phyloP scores from a whole-genome alignment of 2,888 invertebrate genomes.

The Amblyjoppa fuscipennis region DNA sequence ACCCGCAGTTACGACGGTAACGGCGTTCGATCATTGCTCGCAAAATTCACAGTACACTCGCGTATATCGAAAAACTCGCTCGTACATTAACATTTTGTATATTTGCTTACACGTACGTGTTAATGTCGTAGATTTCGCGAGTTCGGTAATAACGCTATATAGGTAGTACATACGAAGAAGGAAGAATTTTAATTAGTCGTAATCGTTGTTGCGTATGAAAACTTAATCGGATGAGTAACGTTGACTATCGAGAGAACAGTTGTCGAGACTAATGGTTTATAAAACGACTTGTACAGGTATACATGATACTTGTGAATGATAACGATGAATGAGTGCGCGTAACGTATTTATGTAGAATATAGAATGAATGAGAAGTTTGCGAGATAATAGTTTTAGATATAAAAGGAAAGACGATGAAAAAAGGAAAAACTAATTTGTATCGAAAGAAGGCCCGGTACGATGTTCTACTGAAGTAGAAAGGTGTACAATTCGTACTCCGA shows the following conservation, averaged over 20 bases:
- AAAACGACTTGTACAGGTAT: constrained; percentile 39
- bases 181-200: constrained; percentile 23
- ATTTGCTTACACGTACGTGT: constrained; percentile 39
- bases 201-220: constrained; percentile 36
- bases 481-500: background rate
- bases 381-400: constrained; percentile 19
- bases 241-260: background rate
- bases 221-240: background rate
- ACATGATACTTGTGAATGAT: background rate
- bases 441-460: constrained; percentile 12
- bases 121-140: constrained; percentile 37
- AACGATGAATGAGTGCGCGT: constrained; percentile 3
- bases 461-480: constrained; percentile 3
- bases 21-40: background rate
- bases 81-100: constrained; percentile 38
- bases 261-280: constrained; percentile 26
- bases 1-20: constrained; percentile 17
- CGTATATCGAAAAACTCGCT: constrained; percentile 5
- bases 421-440: constrained; percentile 28
- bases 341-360: constrained; percentile 58
- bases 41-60: background rate
- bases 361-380: constrained; percentile 22
- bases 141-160: background rate
- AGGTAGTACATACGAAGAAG: background rate
- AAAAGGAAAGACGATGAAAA: background rate